Conservation (phyloP, 2,888 invertebrate genomes). For the Arrhopalites spinosus region DNA sequence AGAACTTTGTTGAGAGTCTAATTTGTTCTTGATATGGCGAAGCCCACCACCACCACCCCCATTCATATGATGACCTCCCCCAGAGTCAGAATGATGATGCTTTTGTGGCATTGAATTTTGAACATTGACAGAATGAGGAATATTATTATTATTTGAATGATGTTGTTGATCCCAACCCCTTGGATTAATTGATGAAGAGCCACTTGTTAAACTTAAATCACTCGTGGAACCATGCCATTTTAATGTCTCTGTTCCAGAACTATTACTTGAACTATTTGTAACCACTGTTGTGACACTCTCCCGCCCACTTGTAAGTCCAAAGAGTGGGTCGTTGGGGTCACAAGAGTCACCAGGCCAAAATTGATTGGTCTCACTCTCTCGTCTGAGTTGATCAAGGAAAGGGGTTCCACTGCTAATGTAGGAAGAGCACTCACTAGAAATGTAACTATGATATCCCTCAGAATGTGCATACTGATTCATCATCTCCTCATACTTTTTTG, state of each 20-base stretch:
- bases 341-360: constrained; percentile 45
- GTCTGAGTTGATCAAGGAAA: constrained; percentile 72
- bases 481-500: constrained; percentile 64
- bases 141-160: constrained; percentile 59
- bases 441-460: constrained; percentile 80
- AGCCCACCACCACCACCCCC: constrained; percentile 35
- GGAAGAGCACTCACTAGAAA: constrained; percentile 73
- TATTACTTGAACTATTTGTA: constrained; percentile 66
- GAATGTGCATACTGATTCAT: constrained; percentile 70
- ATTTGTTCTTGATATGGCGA: constrained; percentile 45
- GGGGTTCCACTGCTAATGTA: constrained; percentile 66
- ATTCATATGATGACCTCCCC: constrained; percentile 63
- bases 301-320: constrained; percentile 58
- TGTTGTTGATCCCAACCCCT: constrained; percentile 53
- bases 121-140: constrained; percentile 77
- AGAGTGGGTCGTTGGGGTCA: constrained; percentile 51
- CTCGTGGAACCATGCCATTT: constrained; percentile 80
- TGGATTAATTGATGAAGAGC: constrained; percentile 37
- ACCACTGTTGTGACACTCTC: constrained; percentile 66
- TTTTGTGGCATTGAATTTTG: constrained; percentile 77
- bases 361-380: constrained; percentile 60
- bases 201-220: constrained; percentile 70
- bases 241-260: constrained; percentile 73
- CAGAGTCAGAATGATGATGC: constrained; percentile 75
- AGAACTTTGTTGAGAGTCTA: constrained; percentile 37